Evolutionary conservation across 2,113 vertebrate species (phyloP).

Genomic region (Suricata suricatta): DNA sequence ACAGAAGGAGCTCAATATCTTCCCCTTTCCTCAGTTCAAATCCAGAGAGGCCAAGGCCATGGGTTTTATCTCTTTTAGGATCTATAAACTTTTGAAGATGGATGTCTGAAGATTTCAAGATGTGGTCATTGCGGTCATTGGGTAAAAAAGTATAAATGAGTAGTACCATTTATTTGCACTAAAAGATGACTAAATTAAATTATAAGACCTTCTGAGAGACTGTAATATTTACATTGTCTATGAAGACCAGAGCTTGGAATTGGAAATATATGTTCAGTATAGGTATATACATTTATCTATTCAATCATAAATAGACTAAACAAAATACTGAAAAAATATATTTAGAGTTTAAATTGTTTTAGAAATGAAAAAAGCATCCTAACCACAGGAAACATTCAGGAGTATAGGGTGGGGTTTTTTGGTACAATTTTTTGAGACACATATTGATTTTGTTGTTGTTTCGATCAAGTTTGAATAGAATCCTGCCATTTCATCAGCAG

Average conservation of each 20-base stretch:
- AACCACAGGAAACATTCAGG: constrained; percentile 48
- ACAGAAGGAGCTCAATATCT: neutral
- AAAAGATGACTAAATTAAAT: constrained; percentile 15
- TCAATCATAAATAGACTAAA: constrained; percentile 65
- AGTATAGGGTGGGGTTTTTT: neutral
- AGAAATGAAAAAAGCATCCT: constrained; percentile 52
- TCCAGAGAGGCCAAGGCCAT: neutral
- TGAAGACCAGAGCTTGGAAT: constrained; percentile 23
- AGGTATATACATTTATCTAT: neutral
- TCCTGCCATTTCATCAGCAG: neutral
- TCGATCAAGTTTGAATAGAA: neutral
- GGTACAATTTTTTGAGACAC: neutral
- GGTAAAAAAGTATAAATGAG: constrained; percentile 11
- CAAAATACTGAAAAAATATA: constrained; percentile 47
- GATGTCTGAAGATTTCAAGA: constrained; percentile 9
- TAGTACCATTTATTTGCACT: constrained; percentile 24
- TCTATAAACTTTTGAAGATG: neutral
- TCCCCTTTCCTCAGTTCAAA: neutral
- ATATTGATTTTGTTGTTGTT: constrained; percentile 27
- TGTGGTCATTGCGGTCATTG: neutral
- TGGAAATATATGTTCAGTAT: constrained; percentile 40
- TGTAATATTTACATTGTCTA: neutral
- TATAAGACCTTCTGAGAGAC: neutral
- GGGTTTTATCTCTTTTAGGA: neutral
- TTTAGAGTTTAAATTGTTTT: constrained; percentile 54